A percentile compares a stretch with the other conserved stretches of the same genome.
These are phyloP conservation scores for Xenentodon cancila DNA, from an alignment of 2,797 vertebrate species.

Conservation along the genomic window DNA sequence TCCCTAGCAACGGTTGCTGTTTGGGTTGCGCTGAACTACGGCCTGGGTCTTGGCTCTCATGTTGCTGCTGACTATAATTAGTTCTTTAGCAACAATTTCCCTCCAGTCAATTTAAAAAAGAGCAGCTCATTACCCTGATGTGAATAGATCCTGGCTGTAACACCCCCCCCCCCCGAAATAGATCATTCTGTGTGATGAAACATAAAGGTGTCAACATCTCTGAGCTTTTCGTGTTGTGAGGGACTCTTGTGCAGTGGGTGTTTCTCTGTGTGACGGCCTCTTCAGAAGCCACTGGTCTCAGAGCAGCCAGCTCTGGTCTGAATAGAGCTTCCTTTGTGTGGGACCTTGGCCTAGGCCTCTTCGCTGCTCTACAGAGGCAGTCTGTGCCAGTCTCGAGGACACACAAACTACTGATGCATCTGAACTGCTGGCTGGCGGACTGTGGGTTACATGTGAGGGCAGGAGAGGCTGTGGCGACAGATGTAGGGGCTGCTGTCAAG, in stretches of 20 bases:
- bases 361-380: constrained; percentile 75
- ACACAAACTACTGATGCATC: constrained; percentile 71
- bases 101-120: constrained; percentile 46
- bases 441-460: constrained; percentile 29
- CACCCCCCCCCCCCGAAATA: constrained; percentile 26
- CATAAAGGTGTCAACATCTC: constrained; percentile 66
- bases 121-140: constrained; percentile 39
- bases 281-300: constrained; percentile 56
- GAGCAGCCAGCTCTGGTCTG: constrained; percentile 43
- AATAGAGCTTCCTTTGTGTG: constrained; percentile 80
- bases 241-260: constrained; percentile 52
- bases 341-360: constrained; percentile 58
- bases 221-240: constrained; percentile 53
- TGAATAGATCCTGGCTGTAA: constrained; percentile 22
- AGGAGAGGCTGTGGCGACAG: constrained; percentile 48
- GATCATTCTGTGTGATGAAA: constrained; percentile 44
- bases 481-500: constrained; percentile 50
- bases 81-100: constrained; percentile 52
- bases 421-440: constrained; percentile 28
- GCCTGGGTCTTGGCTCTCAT: constrained; percentile 44
- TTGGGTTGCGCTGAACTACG: constrained; percentile 47
- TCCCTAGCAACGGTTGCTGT: constrained; percentile 74
- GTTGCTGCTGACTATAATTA: constrained; percentile 74
- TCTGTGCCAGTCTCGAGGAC: constrained; percentile 82
- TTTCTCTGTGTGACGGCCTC: constrained; percentile 49